Percentiles rank a stretch among this genome's conserved stretches.
Conservation (phyloP, 2,888 invertebrate genomes). For the Ischnus inquisitorius region DNA sequence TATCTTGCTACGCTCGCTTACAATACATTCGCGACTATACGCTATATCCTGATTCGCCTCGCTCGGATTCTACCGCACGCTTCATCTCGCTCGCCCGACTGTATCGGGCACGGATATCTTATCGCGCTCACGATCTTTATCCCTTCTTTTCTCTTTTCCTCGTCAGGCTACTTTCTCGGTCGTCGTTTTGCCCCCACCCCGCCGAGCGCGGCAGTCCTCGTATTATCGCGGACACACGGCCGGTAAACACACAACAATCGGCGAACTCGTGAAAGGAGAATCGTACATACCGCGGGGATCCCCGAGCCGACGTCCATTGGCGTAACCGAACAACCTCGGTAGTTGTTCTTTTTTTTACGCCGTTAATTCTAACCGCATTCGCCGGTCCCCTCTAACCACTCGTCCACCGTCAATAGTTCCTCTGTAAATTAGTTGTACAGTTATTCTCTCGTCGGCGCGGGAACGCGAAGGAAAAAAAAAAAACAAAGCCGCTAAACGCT, state of each 20-base stretch:
- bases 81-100: slow-evolving; percentile 31
- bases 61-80: slow-evolving; percentile 12
- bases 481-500: background rate
- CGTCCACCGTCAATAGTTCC: background rate
- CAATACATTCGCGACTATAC: slow-evolving; percentile 29
- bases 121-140: slow-evolving; percentile 63
- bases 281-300: slow-evolving; percentile 4
- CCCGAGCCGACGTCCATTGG: slow-evolving; percentile 35
- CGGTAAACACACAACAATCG: slow-evolving; percentile 62
- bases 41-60: slow-evolving; percentile 46
- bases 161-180: slow-evolving; percentile 6
- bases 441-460: background rate
- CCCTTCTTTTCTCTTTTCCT: slow-evolving; percentile 7
- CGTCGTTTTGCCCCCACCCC: slow-evolving; percentile 13
- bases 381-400: background rate
- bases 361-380: background rate
- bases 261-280: background rate
- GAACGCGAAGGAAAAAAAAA: background rate
- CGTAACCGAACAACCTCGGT: slow-evolving; percentile 43
- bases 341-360: slow-evolving; percentile 22
- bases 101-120: slow-evolving; percentile 63
- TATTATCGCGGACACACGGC: slow-evolving; percentile 62
- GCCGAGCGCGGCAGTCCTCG: slow-evolving; percentile 35
- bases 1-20: slow-evolving; percentile 21
- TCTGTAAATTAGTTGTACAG: background rate